Base-by-base conservation (phyloP, 30 jellyfish, hydroid and myxozoan genomes). In the Aurelia sp. region DNA sequence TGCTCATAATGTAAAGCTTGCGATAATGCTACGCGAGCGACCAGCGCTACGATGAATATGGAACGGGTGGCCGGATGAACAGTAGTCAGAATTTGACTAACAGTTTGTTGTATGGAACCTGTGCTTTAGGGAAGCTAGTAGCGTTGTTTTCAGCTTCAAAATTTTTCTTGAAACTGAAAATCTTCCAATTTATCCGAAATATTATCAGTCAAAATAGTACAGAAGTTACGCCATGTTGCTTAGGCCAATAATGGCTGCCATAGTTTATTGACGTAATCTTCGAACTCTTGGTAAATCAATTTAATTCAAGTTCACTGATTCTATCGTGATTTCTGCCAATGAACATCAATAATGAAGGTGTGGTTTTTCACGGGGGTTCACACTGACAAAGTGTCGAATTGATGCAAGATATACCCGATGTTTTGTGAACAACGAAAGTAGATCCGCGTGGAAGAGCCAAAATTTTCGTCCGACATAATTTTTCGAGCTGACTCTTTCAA, bases 61-160 rank as follows among this genome's bases (percentile, higher is more conserved):
- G 37, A 19, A 31, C 93, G 68, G 93, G 93, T 84, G 93, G 93
- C 93, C 47, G 93, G 16, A 84, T 84, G 79, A 37, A 61, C 31
- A 40, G 74, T 58, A 37, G 37, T 58, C 73, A 64, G 73, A 73
- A 84, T 84, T 48, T 74, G 12, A 72, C 87, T 84, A 84, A 84
- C 93, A 84, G 93, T 84, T 84, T 84, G 87, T 72, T 84, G 86
- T 84, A 84, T 84, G 27, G 86, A 73, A 84, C 93, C 93, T 84
- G 93, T 84, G 93, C 82, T 73, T 84, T 21, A 37, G 53, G 48
- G 50, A n/a, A 47, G 19, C 23, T 40, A 59, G 74, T 40, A 37
- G 93, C 93, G 93, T 84, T 84, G 93, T 84, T 84, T 84, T 73
- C 72, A 9, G 35, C 47, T 40, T 35, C 50, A 31, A 23, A 61